These are phyloP conservation scores for Elegia similella DNA, from an alignment of 2,888 invertebrate species.

Conservation along the genomic window DNA sequence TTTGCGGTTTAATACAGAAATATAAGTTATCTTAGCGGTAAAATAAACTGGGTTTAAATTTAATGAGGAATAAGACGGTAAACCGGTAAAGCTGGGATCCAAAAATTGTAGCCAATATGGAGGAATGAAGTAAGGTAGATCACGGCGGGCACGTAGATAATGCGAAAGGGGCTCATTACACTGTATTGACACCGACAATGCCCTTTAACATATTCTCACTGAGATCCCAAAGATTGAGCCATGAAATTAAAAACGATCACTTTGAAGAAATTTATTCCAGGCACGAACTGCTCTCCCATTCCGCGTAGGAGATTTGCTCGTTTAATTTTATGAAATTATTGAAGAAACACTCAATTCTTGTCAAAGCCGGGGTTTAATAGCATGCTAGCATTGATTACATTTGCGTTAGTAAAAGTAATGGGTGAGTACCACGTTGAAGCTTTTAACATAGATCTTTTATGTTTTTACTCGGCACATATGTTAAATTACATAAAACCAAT, in stretches of 20 bases:
- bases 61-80: conserved; percentile 5
- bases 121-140: conserved; percentile 27
- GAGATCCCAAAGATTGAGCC: conserved; percentile 80
- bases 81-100: conserved; percentile 19
- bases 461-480: no score
- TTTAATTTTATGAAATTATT: conserved; percentile 80
- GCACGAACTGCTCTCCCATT: conserved; percentile 78
- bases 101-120: conserved; percentile 34
- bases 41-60: conserved; percentile 3
- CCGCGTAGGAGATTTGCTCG: conserved; percentile 76
- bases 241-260: conserved; percentile 81
- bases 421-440: no score
- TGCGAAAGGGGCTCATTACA: conserved; percentile 74
- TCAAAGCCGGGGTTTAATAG: conserved; percentile 32
- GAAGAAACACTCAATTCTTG: conserved; percentile 67
- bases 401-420: no score
- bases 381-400: not conserved
- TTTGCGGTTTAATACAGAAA: conserved; percentile 5
- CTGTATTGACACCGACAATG: conserved; percentile 79
- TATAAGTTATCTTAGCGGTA: not conserved
- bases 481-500: no score
- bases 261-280: conserved; percentile 79
- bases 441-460: no score
- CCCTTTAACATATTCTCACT: conserved; percentile 78
- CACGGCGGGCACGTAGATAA: conserved; percentile 60